Evolutionary conservation across 2,113 vertebrate genomes (phyloP).

Genomic region (Lanius collurio): DNA sequence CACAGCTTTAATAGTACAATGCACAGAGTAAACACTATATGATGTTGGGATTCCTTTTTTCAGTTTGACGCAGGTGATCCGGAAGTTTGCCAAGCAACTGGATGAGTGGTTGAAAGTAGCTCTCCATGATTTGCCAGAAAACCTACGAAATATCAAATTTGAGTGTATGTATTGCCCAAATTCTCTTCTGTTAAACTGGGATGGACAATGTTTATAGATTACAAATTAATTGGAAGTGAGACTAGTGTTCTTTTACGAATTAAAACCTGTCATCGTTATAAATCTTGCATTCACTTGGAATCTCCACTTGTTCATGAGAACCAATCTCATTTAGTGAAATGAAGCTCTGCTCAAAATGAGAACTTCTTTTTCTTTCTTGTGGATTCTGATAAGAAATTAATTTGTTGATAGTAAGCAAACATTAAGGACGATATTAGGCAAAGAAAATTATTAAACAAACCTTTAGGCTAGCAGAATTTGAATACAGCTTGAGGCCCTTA

Average conservation of each 20-base stretch:
- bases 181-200: background rate
- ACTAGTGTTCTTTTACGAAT: background rate
- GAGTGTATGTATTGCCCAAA: conserved; percentile 79
- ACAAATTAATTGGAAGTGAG: conserved; percentile 11
- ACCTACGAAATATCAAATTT: conserved; percentile 97
- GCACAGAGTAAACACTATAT: background rate
- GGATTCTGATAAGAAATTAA: conserved; percentile 5
- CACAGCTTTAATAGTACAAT: background rate
- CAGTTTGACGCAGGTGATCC: conserved; percentile 97
- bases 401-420: conserved; percentile 59
- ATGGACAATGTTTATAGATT: background rate
- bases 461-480: conserved; percentile 57
- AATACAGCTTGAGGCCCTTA: conserved; percentile 69
- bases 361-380: background rate
- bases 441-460: conserved; percentile 65
- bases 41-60: background rate
- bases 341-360: background rate
- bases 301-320: background rate
- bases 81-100: conserved; percentile 98
- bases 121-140: conserved; percentile 95
- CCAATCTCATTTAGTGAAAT: background rate
- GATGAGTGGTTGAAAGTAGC: conserved; percentile 98
- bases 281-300: background rate
- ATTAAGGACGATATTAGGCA: conserved; percentile 52
- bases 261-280: background rate